Evolutionary conservation across 2,113 vertebrate species (phyloP).

Genomic region (Athene noctua): DNA sequence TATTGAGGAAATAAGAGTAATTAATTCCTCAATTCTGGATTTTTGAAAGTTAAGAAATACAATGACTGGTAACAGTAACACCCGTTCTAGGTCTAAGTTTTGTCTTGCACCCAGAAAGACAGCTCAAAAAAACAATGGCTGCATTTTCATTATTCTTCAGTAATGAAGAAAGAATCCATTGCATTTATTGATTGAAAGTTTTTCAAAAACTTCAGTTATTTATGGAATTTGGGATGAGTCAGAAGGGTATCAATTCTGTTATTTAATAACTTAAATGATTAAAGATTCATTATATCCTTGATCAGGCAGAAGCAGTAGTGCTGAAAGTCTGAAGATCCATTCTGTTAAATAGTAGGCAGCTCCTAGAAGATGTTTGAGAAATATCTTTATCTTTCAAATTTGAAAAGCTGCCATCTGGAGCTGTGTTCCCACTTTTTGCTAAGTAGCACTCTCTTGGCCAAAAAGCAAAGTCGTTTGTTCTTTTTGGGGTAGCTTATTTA

Average conservation of each 20-base stretch:
- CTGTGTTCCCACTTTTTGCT: constrained; percentile 2
- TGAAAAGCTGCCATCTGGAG: constrained; percentile 42
- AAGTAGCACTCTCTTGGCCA: not conserved
- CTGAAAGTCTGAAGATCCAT: not conserved
- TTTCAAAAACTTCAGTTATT: not conserved
- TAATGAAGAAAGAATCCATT: not conserved
- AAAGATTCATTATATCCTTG: not conserved
- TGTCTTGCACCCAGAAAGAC: not conserved
- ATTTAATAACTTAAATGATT: not conserved
- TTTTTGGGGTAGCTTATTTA: constrained; percentile 30
- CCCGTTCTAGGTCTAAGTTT: not conserved
- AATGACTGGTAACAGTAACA: not conserved
- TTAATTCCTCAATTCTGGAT: not conserved
- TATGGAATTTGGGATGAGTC: not conserved
- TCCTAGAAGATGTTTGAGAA: constrained; percentile 4
- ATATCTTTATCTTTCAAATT: constrained; percentile 13
- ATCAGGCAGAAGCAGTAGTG: not conserved
- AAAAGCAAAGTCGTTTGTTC: not conserved
- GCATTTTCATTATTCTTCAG: not conserved
- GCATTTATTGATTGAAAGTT: not conserved
- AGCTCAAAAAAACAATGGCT: not conserved
- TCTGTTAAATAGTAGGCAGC: not conserved
- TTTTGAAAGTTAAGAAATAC: not conserved
- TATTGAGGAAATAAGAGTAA: not conserved
- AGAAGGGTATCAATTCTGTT: not conserved